Base-by-base conservation (phyloP, 2,797 vertebrate genomes). In the Oreortyx pictus region DNA sequence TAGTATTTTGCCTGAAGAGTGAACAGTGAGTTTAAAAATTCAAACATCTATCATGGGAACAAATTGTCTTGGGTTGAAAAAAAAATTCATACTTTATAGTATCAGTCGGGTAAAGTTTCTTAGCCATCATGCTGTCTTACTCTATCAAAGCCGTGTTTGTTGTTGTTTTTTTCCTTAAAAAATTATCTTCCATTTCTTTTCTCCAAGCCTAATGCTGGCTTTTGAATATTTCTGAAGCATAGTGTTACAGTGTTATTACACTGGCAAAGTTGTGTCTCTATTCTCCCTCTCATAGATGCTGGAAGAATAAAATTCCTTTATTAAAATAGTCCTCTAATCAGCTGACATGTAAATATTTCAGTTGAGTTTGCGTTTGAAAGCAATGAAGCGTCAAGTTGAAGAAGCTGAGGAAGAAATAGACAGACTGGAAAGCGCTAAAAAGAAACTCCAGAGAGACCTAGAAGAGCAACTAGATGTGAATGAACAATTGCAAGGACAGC, bases 361-460 rank as follows among this genome's bases (percentile, higher is more conserved):
- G 99, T 92, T 99, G 96, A 99, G 98, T 97, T 96, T 99, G 95
- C 98, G 99, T 85, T 96, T 99, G 90, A 99, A 99, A 96, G 98
- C 99, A 29, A 98, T 99, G 98, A 99, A 99, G 95, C 98, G 99
- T 47, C 99, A 99, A 97, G 98, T 99, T 95, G 98, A 99, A 72
- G 99, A 99, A 97, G 98, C 99, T 0, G 99, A 99, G 97, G 99
- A 99, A 95, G 99, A 99, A 97, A 99, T 99, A 11, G 99, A 99
- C 94, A 97, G 99, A 41, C 97, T 99, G 82, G 99, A 99, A 96
- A 98, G 98, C 92, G 75, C 97, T 37, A 99, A 98, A 97, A 99
- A 99, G 98, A 99, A 99, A 96, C 98, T 99, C 76, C 99, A 99
- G 97, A 97, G 99, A 95, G 99, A 99, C 82, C 97, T 99, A 95